Conservation (phyloP, 2,113 vertebrate species). For the Struthio camelus region DNA sequence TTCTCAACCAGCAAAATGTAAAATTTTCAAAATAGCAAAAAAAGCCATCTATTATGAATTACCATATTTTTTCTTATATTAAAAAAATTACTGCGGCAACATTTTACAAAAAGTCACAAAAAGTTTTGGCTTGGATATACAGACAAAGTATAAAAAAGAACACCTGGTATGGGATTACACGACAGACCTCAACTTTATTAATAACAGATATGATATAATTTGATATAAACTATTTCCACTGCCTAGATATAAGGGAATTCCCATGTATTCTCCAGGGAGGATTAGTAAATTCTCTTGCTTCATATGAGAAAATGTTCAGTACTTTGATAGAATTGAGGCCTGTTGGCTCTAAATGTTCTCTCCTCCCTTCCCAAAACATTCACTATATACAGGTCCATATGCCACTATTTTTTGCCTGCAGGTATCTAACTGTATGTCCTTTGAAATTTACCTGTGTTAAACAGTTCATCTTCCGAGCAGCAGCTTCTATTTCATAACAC, state of each 20-base stretch:
- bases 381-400: background rate
- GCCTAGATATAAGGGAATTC: background rate
- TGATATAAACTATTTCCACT: background rate
- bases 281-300: background rate
- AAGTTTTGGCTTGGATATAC: background rate
- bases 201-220: background rate
- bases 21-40: constrained; percentile 59
- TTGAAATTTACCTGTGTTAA: background rate
- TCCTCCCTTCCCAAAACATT: background rate
- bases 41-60: constrained; percentile 17
- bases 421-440: background rate
- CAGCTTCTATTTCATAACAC: background rate
- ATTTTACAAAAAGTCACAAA: background rate
- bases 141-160: background rate
- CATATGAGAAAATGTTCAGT: background rate
- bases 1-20: constrained; percentile 46
- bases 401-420: background rate
- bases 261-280: background rate
- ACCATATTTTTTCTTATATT: constrained; percentile 48
- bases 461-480: background rate
- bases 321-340: background rate
- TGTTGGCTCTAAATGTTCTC: background rate
- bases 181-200: background rate
- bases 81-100: constrained; percentile 31
- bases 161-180: background rate